phyloP scores from a whole-genome alignment of 1,140 invertebrate genomes.

The Euura saliciscinereae region DNA sequence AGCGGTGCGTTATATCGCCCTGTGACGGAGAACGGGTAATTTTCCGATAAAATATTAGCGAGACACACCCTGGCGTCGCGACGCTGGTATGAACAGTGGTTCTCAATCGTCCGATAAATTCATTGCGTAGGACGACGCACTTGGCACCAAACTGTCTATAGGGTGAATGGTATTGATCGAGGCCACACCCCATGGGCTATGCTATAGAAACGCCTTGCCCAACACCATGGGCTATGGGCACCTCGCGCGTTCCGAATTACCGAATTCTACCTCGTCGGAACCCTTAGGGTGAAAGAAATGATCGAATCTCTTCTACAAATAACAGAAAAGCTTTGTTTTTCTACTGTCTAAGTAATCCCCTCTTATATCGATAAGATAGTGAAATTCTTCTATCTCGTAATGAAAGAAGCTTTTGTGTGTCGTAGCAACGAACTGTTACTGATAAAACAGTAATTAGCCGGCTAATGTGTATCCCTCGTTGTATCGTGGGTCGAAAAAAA shows the following conservation, averaged over 20 bases:
- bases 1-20: too few relatives aligned
- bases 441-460: background rate
- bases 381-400: background rate
- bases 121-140: conserved; percentile 6
- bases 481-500: too few relatives aligned
- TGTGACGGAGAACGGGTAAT: background rate
- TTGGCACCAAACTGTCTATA: conserved; percentile 1
- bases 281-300: too few relatives aligned
- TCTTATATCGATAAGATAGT: background rate
- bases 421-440: background rate
- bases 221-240: background rate
- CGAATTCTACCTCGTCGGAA: too few relatives aligned
- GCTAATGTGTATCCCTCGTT: background rate
- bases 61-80: conserved; percentile 5
- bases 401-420: background rate
- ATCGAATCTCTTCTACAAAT: too few relatives aligned
- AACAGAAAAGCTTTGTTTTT: too few relatives aligned
- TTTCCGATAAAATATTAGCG: background rate
- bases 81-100: background rate
- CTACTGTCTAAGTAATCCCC: too few relatives aligned
- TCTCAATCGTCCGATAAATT: background rate
- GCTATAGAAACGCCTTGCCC: conserved; percentile 3
- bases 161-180: conserved; percentile 2
- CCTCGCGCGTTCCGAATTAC: too few relatives aligned
- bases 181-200: conserved; percentile 3